phyloP scores from a whole-genome alignment of 2,888 invertebrate genomes.

The Thera obeliscata region DNA sequence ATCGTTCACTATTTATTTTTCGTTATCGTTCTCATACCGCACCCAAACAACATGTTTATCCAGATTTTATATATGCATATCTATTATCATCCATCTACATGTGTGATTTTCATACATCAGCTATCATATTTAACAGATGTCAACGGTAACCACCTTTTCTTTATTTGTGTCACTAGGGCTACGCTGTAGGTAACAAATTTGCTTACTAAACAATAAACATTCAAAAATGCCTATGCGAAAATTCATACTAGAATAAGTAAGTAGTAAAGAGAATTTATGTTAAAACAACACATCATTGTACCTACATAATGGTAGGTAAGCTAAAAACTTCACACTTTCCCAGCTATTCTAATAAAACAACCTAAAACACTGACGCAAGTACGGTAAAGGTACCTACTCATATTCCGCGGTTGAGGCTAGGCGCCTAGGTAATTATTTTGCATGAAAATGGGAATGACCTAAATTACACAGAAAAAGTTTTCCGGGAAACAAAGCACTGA shows the following conservation, averaged over 20 bases:
- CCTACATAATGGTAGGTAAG: neutral
- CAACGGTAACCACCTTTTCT: neutral
- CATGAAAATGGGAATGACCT: constrained; percentile 38
- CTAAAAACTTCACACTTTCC: constrained; percentile 13
- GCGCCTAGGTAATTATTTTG: constrained; percentile 34
- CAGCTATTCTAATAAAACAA: constrained; percentile 14
- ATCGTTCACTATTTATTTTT: too few relatives aligned
- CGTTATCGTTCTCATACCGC: too few relatives aligned
- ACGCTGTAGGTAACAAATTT: neutral
- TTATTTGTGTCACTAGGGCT: neutral
- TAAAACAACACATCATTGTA: constrained; percentile 1
- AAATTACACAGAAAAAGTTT: constrained; percentile 37
- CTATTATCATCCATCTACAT: too few relatives aligned
- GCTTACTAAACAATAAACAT: neutral
- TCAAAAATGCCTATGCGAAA: neutral
- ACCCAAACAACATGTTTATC: neutral
- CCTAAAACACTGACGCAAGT: constrained; percentile 15
- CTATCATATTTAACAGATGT: too few relatives aligned
- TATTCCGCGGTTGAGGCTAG: constrained; percentile 7
- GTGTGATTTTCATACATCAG: too few relatives aligned
- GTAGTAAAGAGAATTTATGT: constrained; percentile 1
- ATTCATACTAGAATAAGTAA: neutral
- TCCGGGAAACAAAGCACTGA: constrained; percentile 18
- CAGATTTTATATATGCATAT: neutral
- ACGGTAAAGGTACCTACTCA: constrained; percentile 5